These are phyloP conservation scores for Eupithecia exiguata DNA, from an alignment of 2,888 invertebrate genomes.

Conservation along the genomic window DNA sequence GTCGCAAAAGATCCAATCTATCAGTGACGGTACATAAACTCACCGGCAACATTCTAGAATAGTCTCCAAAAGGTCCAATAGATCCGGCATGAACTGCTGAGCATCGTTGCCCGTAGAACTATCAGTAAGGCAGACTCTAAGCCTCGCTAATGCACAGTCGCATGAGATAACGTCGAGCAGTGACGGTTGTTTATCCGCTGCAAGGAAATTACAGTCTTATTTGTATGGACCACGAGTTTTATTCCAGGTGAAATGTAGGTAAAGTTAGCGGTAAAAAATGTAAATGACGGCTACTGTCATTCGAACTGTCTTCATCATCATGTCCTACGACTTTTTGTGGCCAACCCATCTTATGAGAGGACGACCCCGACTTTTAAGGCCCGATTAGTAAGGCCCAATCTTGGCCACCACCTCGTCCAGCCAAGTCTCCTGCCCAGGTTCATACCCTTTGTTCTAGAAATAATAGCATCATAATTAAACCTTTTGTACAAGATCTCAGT, in stretches of 20 bases:
- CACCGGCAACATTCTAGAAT: conserved; percentile 86
- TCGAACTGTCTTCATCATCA: neutral
- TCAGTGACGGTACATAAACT: conserved; percentile 38
- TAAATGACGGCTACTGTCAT: neutral
- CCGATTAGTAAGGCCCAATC: neutral
- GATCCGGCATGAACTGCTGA: conserved; percentile 86
- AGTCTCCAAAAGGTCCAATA: conserved; percentile 86
- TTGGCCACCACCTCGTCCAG: neutral
- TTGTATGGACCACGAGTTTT: neutral
- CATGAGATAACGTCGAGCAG: conserved; percentile 89
- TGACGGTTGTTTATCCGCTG: conserved; percentile 84
- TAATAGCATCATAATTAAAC: no score
- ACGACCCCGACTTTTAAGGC: neutral
- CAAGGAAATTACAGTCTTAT: conserved; percentile 26
- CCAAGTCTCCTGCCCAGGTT: neutral
- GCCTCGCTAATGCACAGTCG: conserved; percentile 89
- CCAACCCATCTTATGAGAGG: neutral
- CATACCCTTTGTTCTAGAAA: neutral
- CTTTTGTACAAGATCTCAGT: neutral
- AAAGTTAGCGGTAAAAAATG: no score
- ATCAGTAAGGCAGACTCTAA: conserved; percentile 85
- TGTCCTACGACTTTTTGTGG: neutral
- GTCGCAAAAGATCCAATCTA: neutral
- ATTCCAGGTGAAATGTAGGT: neutral
- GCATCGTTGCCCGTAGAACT: conserved; percentile 75